These are phyloP conservation scores for Eriocheir sinensis DNA, from an alignment of 1,140 invertebrate genomes.

Conservation along the genomic window DNA sequence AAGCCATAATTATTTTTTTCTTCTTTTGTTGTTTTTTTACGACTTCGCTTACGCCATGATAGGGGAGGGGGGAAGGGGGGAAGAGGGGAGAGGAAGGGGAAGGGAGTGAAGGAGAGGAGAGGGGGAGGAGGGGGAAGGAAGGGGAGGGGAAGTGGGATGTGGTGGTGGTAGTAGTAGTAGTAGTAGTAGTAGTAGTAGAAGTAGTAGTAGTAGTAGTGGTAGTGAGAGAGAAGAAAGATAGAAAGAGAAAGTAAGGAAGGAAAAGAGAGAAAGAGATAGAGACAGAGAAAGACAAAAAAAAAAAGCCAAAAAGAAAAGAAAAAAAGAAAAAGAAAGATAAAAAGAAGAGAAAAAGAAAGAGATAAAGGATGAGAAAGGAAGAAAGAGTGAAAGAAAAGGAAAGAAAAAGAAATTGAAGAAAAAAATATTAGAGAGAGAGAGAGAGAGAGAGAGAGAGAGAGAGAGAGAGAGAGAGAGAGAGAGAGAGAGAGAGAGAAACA, in stretches of 20 bases:
- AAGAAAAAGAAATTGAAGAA: neutral
- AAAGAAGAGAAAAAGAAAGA: no score
- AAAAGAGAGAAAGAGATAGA: no score
- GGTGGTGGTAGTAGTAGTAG: no score
- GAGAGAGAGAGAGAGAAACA: constrained; percentile 32
- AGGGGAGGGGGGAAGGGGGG: neutral
- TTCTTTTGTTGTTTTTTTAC: neutral
- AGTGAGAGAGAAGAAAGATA: neutral
- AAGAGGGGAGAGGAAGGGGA: neutral
- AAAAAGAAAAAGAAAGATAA: neutral
- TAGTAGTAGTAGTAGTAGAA: no score
- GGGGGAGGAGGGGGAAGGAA: neutral
- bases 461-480: constrained; percentile 47
- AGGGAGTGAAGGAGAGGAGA: neutral
- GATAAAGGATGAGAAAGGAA: neutral
- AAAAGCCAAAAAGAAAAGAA: neutral
- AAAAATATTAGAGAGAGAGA: neutral
- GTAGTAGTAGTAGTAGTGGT: no score
- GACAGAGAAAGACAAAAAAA: neutral
- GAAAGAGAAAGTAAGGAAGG: no score
- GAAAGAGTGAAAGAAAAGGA: constrained; percentile 17
- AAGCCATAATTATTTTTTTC: no score
- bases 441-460: neutral
- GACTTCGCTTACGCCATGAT: neutral
- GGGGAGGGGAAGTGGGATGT: neutral